Evolutionary conservation across 2,888 invertebrate genomes (phyloP), one percentile per base, ranked within the genome.

Genomic region (Cephalotes varians): DNA sequence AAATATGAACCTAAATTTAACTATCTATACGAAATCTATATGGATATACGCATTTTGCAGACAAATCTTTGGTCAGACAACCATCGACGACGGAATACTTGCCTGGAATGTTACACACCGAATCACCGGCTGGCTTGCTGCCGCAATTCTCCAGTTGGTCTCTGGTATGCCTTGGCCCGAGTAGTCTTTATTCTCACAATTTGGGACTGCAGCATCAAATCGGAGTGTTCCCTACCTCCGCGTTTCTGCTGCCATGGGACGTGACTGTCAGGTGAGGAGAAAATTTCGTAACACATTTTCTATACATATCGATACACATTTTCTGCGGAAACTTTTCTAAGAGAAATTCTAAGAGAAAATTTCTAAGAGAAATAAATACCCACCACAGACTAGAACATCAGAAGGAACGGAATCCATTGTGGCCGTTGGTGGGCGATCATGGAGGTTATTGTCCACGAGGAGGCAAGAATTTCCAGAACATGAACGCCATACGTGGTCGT

Each of bases 241-340:
- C 98, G 93, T 99, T 97, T 93, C 95, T 99, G 76, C 95, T 99
- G 88, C 99, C 99, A 0, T 99, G 99, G 98, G 99, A 99, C 95
- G 97, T 98, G 0, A 96, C 97, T 12, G 96, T 98, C 0, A 96
- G 95, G 94, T 94, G 44, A 77, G 47, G 0, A 67, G 60, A 51
- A 56, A n/a, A 34, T 69, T 21, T 72, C 28, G 1, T 3, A 37
- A 25, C n/a, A n/a, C n/a, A n/a, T n/a, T 10, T 60, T 15, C 18
- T 25, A 44, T 31, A 5, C 12, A 34, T 47, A 12, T 0, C 2
- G 18, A 10, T 10, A 9, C n/a, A n/a, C n/a, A n/a, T 10, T 15
- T n/a, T 69, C 2, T 37, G 44, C 1, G n/a, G 15, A 54, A 28
- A 7, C 65, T n/a, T 21, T 60, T 9, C 28, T 34, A 73, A 65